phyloP scores from a whole-genome alignment of 2,888 invertebrate species.

The Mesorhabditis spiculigera region DNA sequence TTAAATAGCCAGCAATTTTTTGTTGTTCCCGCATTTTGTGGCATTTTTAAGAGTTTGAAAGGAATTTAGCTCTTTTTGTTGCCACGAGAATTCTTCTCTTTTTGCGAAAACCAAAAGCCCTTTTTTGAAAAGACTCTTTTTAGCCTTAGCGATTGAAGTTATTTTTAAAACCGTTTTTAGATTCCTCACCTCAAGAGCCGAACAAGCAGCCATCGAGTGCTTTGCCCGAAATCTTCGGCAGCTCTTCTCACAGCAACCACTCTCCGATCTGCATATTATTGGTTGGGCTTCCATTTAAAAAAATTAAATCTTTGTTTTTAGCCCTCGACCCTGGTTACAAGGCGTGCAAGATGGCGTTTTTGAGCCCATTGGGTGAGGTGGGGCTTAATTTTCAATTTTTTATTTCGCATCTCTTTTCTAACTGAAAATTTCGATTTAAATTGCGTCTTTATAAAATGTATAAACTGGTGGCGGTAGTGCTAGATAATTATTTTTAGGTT shows the following conservation, averaged over 20 bases:
- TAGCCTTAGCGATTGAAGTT: constrained; percentile 1
- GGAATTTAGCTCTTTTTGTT: no score
- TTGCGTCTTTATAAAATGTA: no score
- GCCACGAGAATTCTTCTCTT: no score
- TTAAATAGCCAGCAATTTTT: no score
- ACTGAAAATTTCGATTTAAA: no score
- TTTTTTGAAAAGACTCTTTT: no score
- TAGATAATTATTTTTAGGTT: no score
- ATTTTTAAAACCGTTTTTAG: constrained; percentile 42
- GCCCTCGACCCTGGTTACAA: constrained; percentile 86
- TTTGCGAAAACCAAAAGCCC: no score
- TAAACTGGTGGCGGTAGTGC: no score
- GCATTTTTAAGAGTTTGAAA: no score
- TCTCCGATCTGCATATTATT: constrained; percentile 72
- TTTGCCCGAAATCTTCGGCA: constrained; percentile 82
- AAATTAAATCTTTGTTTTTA: not conserved
- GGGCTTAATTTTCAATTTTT: not conserved
- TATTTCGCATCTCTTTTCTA: no score
- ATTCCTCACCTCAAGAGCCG: constrained; percentile 74
- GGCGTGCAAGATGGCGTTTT: constrained; percentile 83
- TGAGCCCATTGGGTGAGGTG: constrained; percentile 58
- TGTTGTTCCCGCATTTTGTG: no score
- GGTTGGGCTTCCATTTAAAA: not conserved
- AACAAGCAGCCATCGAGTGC: constrained; percentile 78
- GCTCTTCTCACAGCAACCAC: constrained; percentile 75